These are phyloP conservation scores for Mesoligia furuncula DNA, from an alignment of 2,888 invertebrate species.

Conservation along the genomic window DNA sequence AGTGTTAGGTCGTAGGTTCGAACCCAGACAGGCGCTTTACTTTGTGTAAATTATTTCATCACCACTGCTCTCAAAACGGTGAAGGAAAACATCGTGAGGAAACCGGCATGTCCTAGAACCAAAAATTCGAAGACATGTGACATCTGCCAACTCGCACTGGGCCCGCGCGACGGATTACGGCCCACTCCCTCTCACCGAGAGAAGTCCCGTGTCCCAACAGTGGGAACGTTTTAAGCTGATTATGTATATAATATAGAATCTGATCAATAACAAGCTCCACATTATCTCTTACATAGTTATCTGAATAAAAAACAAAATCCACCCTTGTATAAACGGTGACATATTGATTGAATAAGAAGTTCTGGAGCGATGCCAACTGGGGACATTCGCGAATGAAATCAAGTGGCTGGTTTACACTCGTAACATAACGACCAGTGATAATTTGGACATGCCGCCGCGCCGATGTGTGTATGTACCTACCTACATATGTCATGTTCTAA, in stretches of 20 bases:
- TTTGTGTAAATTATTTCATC: no score
- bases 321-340: slow-evolving; percentile 47
- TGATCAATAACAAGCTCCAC: not conserved
- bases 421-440: slow-evolving; percentile 59
- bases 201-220: no score
- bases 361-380: slow-evolving; percentile 69
- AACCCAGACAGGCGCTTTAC: no score
- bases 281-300: not conserved
- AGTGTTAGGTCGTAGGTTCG: no score
- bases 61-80: no score
- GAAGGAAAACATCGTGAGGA: no score
- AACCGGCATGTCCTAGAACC: no score
- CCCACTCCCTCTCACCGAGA: no score
- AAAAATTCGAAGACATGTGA: no score
- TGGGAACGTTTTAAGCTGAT: no score
- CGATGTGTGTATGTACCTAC: not conserved
- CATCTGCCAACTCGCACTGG: no score
- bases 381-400: slow-evolving; percentile 70
- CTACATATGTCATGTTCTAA: slow-evolving; percentile 1
- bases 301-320: slow-evolving; percentile 17
- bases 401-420: slow-evolving; percentile 67
- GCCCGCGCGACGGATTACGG: no score
- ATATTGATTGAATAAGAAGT: slow-evolving; percentile 74
- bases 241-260: not conserved
- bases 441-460: slow-evolving; percentile 30